Percentiles rank a stretch among this genome's conserved stretches.
These are phyloP conservation scores for Chrysochloris asiatica DNA, from an alignment of 2,113 vertebrate genomes.

Conservation along the genomic window DNA sequence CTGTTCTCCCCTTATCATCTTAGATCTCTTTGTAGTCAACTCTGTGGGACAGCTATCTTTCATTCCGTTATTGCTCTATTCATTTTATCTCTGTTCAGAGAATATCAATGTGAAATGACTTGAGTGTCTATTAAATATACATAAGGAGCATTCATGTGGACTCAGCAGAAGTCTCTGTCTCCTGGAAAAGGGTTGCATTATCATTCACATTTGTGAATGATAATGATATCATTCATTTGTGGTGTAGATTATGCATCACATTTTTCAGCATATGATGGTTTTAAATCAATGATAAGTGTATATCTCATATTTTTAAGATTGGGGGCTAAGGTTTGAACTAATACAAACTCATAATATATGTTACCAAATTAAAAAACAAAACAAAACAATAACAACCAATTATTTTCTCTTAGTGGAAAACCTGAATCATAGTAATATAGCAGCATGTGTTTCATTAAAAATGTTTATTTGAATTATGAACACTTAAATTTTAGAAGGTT, in stretches of 20 bases:
- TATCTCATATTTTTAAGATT: conserved; percentile 54
- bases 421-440: neutral
- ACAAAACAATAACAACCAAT: neutral
- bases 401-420: neutral
- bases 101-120: conserved; percentile 42
- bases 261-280: conserved; percentile 52
- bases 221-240: no score
- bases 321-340: conserved; percentile 7
- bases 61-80: conserved; percentile 42
- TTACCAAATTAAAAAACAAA: neutral
- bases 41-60: conserved; percentile 53
- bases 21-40: conserved; percentile 46
- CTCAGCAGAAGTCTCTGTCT: conserved; percentile 66
- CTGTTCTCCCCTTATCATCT: conserved; percentile 37
- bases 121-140: conserved; percentile 67
- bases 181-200: conserved; percentile 20
- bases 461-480: neutral
- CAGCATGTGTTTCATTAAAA: neutral
- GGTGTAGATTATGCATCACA: conserved; percentile 44
- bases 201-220: no score
- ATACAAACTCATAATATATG: conserved; percentile 36
- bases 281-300: conserved; percentile 63
- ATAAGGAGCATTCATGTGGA: conserved; percentile 49
- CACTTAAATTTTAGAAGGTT: neutral
- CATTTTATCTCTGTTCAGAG: conserved; percentile 62